A percentile compares a stretch with the other conserved stretches of the same genome.
Conservation (phyloP, 2,113 vertebrate genomes). For the Esox niger region DNA sequence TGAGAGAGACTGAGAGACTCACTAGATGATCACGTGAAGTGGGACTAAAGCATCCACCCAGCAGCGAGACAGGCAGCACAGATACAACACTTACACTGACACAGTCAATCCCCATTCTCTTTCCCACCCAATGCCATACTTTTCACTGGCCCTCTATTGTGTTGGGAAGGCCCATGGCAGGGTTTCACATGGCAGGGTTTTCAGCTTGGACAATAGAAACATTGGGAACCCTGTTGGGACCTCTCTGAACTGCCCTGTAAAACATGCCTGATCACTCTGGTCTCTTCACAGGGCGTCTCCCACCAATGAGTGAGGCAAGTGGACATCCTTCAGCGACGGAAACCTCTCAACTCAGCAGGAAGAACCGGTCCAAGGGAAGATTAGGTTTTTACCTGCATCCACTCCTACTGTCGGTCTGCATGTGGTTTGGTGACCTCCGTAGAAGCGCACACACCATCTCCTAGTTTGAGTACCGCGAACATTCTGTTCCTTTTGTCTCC, state of each 20-base stretch:
- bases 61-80: no score
- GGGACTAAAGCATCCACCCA: neutral
- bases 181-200: slow-evolving; percentile 57
- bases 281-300: slow-evolving; percentile 56
- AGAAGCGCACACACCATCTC: neutral
- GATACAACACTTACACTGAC: neutral
- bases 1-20: slow-evolving; percentile 25
- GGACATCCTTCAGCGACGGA: slow-evolving; percentile 38
- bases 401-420: neutral
- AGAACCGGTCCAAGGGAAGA: slow-evolving; percentile 27
- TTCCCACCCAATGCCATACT: slow-evolving; percentile 43
- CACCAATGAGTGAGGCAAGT: slow-evolving; percentile 55
- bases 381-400: neutral
- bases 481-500: neutral
- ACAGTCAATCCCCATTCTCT: slow-evolving; percentile 11
- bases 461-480: neutral
- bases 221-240: slow-evolving; percentile 21
- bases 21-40: slow-evolving; percentile 29
- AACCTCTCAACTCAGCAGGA: slow-evolving; percentile 34
- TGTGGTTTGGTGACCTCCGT: neutral
- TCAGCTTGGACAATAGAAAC: slow-evolving; percentile 44
- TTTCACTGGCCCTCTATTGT: slow-evolving; percentile 58
- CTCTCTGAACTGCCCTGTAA: slow-evolving; percentile 44
- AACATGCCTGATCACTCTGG: slow-evolving; percentile 50
- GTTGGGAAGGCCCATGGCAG: slow-evolving; percentile 59